phyloP scores from a whole-genome alignment of 2,797 vertebrate genomes.

The Cuculus canorus region DNA sequence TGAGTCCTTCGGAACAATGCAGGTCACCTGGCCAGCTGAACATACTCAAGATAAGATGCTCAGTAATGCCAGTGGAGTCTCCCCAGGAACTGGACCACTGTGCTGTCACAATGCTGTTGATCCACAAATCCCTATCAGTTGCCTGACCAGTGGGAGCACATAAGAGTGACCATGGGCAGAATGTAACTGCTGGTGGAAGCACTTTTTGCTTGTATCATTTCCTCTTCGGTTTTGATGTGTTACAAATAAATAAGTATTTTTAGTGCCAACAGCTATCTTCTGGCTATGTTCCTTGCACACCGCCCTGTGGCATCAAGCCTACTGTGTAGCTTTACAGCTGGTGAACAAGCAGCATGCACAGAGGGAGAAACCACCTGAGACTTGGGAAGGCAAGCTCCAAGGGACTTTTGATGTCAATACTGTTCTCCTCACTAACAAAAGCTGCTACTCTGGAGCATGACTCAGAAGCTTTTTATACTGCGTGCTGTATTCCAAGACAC shows the following conservation, averaged over 20 bases:
- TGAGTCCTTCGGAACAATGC: neutral
- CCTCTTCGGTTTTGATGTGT: neutral
- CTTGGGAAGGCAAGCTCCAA: neutral
- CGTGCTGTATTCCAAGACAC: neutral
- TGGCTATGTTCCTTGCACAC: neutral
- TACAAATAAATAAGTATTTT: neutral
- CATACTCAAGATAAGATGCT: neutral
- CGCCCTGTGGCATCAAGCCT: neutral
- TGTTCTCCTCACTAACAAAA: neutral
- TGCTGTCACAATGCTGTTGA: rapidly evolving
- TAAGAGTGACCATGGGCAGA: neutral
- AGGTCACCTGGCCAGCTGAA: neutral
- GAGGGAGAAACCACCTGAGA: neutral
- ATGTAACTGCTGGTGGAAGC: neutral
- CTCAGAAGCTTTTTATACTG: rapidly evolving
- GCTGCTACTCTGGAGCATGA: neutral
- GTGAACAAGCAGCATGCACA: neutral
- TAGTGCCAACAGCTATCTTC: neutral
- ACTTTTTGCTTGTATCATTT: neutral
- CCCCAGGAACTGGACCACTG: neutral
- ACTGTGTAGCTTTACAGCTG: rapidly evolving
- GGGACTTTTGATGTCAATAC: neutral
- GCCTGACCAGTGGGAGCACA: neutral
- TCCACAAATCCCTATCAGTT: neutral
- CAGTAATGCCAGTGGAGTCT: neutral